Percentiles rank a stretch among this genome's conserved stretches.
These are phyloP conservation scores for Periparus ater DNA, from an alignment of 2,797 vertebrate species.

Conservation along the genomic window DNA sequence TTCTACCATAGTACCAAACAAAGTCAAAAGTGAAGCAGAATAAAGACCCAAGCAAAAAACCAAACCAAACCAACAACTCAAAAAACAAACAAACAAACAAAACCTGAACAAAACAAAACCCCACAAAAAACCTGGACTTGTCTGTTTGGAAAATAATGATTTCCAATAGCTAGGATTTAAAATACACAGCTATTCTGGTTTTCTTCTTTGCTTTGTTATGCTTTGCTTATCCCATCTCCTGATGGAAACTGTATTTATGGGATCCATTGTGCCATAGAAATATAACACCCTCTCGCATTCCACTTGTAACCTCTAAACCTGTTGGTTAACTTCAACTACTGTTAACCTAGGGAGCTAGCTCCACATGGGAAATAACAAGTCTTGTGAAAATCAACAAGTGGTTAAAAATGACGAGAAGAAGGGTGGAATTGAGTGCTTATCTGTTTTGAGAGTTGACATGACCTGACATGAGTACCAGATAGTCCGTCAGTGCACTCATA, in stretches of 20 bases:
- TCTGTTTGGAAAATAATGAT: neutral
- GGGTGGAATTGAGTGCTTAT: neutral
- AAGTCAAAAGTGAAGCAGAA: neutral
- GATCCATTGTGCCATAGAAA: neutral
- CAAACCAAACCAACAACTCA: no score
- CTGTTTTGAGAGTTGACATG: neutral
- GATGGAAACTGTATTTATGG: neutral
- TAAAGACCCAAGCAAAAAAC: neutral
- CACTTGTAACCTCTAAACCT: neutral
- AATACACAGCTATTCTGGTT: neutral
- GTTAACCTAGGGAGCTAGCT: neutral
- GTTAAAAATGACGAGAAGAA: neutral
- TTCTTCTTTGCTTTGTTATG: neutral
- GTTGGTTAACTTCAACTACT: neutral
- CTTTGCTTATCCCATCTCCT: neutral
- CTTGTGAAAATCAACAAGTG: neutral
- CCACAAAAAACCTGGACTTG: no score
- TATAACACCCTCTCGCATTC: neutral
- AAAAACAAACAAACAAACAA: neutral
- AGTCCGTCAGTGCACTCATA: neutral
- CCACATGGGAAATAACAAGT: neutral
- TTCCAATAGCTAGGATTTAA: neutral
- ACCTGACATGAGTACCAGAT: neutral
- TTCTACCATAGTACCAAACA: neutral
- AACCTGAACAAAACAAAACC: no score